Evolutionary conservation across 2,797 vertebrate genomes (phyloP).

Genomic region (Lepidocolaptes lacrymiger): DNA sequence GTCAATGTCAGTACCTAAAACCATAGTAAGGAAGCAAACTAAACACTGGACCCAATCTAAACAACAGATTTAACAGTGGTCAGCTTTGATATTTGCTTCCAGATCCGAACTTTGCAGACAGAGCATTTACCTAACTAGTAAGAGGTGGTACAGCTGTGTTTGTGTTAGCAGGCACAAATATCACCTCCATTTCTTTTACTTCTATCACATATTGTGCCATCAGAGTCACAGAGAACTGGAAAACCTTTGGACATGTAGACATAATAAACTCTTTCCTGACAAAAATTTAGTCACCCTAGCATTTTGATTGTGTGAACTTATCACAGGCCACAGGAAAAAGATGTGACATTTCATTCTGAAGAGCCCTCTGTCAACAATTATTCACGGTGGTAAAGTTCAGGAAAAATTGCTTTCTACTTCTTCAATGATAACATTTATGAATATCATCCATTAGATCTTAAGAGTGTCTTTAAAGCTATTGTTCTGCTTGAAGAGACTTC

Average conservation of each 20-base stretch:
- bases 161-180: background rate
- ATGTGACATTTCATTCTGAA: conserved; percentile 6
- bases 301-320: background rate
- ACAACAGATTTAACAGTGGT: background rate
- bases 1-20: background rate
- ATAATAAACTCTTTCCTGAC: background rate
- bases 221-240: background rate
- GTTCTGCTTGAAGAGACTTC: background rate
- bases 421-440: background rate
- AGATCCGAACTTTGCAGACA: background rate
- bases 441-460: background rate
- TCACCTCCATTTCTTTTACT: background rate
- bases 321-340: background rate
- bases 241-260: background rate
- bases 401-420: background rate
- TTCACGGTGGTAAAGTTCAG: conserved; percentile 10
- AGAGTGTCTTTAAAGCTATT: background rate
- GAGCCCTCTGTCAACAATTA: background rate
- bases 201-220: background rate
- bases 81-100: background rate
- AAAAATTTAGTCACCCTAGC: background rate
- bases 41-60: background rate
- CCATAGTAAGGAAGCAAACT: background rate
- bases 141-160: background rate
- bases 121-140: background rate